phyloP scores from a whole-genome alignment of 2,797 vertebrate genomes.

The Pogoniulus pusillus region DNA sequence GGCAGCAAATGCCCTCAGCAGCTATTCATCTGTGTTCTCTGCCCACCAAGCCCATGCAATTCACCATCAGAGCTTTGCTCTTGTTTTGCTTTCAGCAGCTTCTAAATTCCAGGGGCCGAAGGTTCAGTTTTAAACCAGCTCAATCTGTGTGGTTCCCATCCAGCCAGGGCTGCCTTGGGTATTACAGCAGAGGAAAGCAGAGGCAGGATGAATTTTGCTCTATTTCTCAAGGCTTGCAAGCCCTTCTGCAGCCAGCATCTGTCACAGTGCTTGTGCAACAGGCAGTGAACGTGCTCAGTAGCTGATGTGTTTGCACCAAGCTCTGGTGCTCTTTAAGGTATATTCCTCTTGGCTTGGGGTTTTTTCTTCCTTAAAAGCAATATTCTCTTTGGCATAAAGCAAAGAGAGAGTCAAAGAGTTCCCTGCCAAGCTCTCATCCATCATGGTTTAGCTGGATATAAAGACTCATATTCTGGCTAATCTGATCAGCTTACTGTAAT shows the following conservation, averaged over 20 bases:
- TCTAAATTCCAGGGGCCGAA: neutral
- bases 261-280: neutral
- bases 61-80: neutral
- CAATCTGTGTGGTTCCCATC: neutral
- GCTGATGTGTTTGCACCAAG: neutral
- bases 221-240: neutral
- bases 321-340: neutral
- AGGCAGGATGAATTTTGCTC: neutral
- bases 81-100: neutral
- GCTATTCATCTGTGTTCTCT: neutral
- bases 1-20: neutral
- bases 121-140: neutral
- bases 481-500: neutral
- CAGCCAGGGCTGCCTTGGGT: fast-evolving
- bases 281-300: neutral
- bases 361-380: neutral
- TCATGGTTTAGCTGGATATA: neutral
- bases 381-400: no score
- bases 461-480: neutral
- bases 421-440: neutral
- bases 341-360: neutral
- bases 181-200: neutral
- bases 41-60: neutral
- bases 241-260: neutral
- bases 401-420: neutral